phyloP scores from a whole-genome alignment of 2,888 invertebrate species.

The Caradrina kadenii region DNA sequence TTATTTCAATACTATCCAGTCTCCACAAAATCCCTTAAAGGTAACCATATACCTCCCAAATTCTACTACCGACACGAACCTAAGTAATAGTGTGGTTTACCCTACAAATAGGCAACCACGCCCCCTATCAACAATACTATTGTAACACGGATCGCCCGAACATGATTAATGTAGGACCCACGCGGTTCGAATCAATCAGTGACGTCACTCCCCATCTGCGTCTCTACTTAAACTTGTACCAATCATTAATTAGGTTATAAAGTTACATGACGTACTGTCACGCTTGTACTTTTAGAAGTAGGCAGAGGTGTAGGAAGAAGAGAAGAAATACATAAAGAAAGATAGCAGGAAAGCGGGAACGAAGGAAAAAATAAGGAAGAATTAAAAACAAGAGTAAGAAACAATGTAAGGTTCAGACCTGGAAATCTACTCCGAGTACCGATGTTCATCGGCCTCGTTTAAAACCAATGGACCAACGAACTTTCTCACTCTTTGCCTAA shows the following conservation, averaged over 20 bases:
- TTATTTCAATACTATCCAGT: not conserved
- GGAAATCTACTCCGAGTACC: not conserved
- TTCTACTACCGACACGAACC: conserved; percentile 2
- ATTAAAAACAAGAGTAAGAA: too few relatives aligned
- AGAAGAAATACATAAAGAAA: too few relatives aligned
- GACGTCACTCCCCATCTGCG: conserved; percentile 73
- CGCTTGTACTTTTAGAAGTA: not conserved
- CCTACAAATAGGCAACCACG: conserved; percentile 51
- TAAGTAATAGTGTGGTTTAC: conserved; percentile 41
- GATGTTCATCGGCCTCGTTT: too few relatives aligned
- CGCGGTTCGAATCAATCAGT: conserved; percentile 78
- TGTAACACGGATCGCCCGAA: conserved; percentile 62
- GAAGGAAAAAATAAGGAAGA: too few relatives aligned
- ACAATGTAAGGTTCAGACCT: not conserved
- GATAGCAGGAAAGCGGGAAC: too few relatives aligned
- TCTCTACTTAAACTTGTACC: conserved; percentile 65
- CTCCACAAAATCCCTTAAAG: not conserved
- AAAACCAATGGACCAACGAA: not conserved
- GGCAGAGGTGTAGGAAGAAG: too few relatives aligned
- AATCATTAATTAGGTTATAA: conserved; percentile 47
- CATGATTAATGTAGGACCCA: conserved; percentile 76
- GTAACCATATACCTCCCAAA: not conserved
- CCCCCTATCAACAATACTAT: conserved; percentile 59
- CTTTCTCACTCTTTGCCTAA: too few relatives aligned
- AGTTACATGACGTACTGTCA: conserved; percentile 17